These are phyloP conservation scores for Polymixis flavicincta DNA, from an alignment of 2,888 invertebrate species.

Conservation along the genomic window DNA sequence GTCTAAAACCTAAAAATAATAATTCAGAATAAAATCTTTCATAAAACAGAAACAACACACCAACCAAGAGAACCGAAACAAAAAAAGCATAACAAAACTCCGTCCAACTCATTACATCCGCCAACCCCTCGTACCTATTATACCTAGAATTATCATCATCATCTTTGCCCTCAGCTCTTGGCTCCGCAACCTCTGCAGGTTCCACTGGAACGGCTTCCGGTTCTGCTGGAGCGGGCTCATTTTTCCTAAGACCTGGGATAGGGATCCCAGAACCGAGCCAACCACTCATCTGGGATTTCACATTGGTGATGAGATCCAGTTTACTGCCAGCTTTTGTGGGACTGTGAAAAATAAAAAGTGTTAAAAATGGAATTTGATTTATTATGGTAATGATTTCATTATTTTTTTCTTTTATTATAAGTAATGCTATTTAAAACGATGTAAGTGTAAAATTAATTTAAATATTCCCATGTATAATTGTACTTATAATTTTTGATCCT, in stretches of 20 bases:
- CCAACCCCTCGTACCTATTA: conserved; percentile 93
- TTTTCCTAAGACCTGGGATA: conserved; percentile 94
- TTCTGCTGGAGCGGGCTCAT: conserved; percentile 89
- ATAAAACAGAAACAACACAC: conserved; percentile 61
- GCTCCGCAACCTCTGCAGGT: conserved; percentile 82
- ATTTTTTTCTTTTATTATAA: neutral
- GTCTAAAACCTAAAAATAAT: neutral
- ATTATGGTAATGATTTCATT: neutral
- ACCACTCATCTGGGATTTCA: conserved; percentile 96
- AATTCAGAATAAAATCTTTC: neutral
- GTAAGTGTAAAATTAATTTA: neutral
- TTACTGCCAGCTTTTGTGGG: conserved; percentile 94
- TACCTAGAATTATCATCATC: conserved; percentile 97
- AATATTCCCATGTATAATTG: neutral
- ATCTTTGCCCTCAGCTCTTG: conserved; percentile 90
- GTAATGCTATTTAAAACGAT: neutral
- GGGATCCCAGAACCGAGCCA: conserved; percentile 95
- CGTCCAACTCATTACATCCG: conserved; percentile 88
- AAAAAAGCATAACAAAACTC: conserved; percentile 67
- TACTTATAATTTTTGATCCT: neutral
- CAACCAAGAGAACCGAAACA: conserved; percentile 63
- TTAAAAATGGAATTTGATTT: conserved; percentile 12
- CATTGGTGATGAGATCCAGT: conserved; percentile 96
- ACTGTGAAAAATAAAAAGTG: conserved; percentile 82
- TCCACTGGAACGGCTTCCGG: conserved; percentile 85